Evolutionary conservation across 2,113 vertebrate genomes (phyloP).

Genomic region (Cygnus atratus): DNA sequence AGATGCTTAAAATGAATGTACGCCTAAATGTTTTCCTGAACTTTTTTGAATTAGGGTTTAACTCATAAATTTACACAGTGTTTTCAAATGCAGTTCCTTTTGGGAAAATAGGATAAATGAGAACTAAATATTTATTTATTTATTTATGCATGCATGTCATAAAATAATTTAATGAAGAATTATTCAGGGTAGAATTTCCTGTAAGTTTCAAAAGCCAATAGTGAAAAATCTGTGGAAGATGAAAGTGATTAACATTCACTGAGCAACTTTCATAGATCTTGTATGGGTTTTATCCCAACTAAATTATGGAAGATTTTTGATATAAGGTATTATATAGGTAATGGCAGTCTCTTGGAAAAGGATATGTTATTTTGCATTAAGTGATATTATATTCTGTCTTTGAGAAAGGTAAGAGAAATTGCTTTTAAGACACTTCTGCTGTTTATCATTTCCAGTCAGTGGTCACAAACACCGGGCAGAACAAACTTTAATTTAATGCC

Average conservation of each 20-base stretch:
- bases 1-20: neutral
- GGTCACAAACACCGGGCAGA: neutral
- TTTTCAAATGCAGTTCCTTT: neutral
- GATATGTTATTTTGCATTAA: neutral
- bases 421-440: neutral
- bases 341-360: neutral
- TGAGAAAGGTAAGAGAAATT: neutral
- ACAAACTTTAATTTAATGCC: neutral
- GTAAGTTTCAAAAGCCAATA: neutral
- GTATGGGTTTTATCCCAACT: neutral
- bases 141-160: neutral
- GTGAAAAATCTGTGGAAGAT: neutral
- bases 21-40: conserved; percentile 1
- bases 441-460: neutral
- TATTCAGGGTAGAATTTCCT: neutral
- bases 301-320: neutral
- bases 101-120: neutral
- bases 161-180: neutral
- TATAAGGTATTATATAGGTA: neutral
- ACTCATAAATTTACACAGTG: neutral
- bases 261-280: neutral
- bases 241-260: neutral
- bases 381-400: neutral
- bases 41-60: conserved; percentile 20
- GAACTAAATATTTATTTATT: neutral